Evolutionary conservation across 1,140 invertebrate species (phyloP).

Genomic region (Elysia chlorotica): DNA sequence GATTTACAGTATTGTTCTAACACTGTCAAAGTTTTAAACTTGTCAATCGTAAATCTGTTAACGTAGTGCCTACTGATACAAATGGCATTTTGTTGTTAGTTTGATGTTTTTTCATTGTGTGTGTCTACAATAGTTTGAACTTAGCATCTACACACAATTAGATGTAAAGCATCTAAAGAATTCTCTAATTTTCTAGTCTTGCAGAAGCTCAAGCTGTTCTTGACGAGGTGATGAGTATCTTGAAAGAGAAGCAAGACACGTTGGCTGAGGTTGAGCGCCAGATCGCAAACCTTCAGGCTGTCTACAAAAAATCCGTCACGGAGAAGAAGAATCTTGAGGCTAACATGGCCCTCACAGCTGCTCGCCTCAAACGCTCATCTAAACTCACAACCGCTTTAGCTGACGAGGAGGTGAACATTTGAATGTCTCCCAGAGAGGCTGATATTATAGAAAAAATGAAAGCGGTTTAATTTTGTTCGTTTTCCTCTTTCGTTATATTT

Average conservation of each 20-base stretch:
- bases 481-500: background rate
- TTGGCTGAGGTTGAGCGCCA: constrained; percentile 60
- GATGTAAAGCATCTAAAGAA: too few relatives aligned
- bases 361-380: constrained; percentile 77
- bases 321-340: constrained; percentile 69
- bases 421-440: background rate
- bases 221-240: constrained; percentile 51
- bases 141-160: too few relatives aligned
- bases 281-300: constrained; percentile 61
- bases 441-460: background rate
- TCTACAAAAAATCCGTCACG: constrained; percentile 65
- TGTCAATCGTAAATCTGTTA: too few relatives aligned
- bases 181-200: too few relatives aligned
- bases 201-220: constrained; percentile 63
- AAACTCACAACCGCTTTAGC: constrained; percentile 81
- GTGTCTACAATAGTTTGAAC: too few relatives aligned
- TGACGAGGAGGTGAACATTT: constrained; percentile 73
- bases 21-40: too few relatives aligned
- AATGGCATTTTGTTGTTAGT: too few relatives aligned
- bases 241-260: constrained; percentile 61
- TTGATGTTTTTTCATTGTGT: too few relatives aligned
- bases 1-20: too few relatives aligned
- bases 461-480: background rate
- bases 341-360: constrained; percentile 74
- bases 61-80: too few relatives aligned